phyloP scores from a whole-genome alignment of 2,113 vertebrate genomes.

The Rhadina sibilatrix region DNA sequence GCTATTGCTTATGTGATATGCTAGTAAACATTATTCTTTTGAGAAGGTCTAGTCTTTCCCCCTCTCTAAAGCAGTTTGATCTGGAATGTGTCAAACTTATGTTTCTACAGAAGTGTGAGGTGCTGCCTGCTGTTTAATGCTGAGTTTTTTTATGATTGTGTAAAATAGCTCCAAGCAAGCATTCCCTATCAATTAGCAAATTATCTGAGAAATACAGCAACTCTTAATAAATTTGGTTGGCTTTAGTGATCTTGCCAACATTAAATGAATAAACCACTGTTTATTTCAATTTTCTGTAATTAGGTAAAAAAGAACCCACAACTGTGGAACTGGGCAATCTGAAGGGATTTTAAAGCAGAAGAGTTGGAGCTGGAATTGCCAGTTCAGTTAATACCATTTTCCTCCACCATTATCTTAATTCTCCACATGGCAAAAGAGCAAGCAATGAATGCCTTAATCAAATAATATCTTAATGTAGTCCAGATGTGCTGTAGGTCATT shows the following conservation, averaged over 20 bases:
- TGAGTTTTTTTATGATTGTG: not conserved
- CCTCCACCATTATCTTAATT: not conserved
- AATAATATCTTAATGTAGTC: conserved; percentile 60
- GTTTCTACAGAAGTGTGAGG: not conserved
- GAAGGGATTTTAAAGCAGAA: not conserved
- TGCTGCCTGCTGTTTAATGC: not conserved
- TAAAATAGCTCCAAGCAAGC: not conserved
- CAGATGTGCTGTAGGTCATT: conserved; percentile 61
- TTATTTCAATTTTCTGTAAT: not conserved
- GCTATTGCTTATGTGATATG: not conserved
- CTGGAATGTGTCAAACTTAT: not conserved
- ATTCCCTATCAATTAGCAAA: not conserved
- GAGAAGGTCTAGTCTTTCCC: not conserved
- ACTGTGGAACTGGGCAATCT: not conserved
- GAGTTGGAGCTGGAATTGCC: not conserved
- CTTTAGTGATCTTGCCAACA: not conserved
- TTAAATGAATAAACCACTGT: not conserved
- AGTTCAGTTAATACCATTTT: not conserved
- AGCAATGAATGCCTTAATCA: conserved; percentile 63
- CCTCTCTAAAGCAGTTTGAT: not conserved
- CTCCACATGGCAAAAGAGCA: not conserved
- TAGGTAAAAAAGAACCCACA: not conserved
- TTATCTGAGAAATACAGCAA: not conserved
- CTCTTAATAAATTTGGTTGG: not conserved
- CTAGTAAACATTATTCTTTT: not conserved